phyloP scores from a whole-genome alignment of 2,888 invertebrate genomes.

The Sussaba pulchella region DNA sequence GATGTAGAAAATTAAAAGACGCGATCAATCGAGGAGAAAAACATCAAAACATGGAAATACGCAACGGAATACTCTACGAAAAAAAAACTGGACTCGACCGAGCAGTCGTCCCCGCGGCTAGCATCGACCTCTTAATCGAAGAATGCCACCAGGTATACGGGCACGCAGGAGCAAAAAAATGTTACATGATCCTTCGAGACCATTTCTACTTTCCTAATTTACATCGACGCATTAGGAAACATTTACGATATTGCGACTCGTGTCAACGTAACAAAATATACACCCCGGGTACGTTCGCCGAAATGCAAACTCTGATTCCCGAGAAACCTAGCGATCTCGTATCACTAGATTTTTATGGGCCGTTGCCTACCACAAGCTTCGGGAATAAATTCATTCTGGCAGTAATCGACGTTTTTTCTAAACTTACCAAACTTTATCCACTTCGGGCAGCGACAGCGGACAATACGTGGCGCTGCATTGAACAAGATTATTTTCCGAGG shows the following conservation, averaged over 20 bases:
- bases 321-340: conserved; percentile 40
- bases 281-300: conserved; percentile 6
- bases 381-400: conserved; percentile 58
- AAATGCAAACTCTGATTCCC: conserved; percentile 34
- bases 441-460: conserved; percentile 53
- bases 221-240: background rate
- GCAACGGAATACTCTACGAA: background rate
- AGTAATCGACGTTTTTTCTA: conserved; percentile 65
- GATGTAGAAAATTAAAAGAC: no score
- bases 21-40: no score
- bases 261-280: conserved; percentile 59
- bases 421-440: conserved; percentile 59
- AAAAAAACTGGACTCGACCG: background rate
- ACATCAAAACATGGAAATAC: background rate
- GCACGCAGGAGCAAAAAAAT: conserved; percentile 48
- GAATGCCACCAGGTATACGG: conserved; percentile 50
- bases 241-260: conserved; percentile 32
- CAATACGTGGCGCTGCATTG: background rate
- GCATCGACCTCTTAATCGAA: background rate
- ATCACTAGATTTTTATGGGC: conserved; percentile 60
- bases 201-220: conserved; percentile 37
- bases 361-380: conserved; percentile 29
- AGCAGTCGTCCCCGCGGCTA: background rate
- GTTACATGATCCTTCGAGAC: conserved; percentile 31
- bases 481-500: conserved; percentile 1